These are phyloP conservation scores for Eubasilissa regina DNA, from an alignment of 1,140 invertebrate genomes.

Conservation along the genomic window DNA sequence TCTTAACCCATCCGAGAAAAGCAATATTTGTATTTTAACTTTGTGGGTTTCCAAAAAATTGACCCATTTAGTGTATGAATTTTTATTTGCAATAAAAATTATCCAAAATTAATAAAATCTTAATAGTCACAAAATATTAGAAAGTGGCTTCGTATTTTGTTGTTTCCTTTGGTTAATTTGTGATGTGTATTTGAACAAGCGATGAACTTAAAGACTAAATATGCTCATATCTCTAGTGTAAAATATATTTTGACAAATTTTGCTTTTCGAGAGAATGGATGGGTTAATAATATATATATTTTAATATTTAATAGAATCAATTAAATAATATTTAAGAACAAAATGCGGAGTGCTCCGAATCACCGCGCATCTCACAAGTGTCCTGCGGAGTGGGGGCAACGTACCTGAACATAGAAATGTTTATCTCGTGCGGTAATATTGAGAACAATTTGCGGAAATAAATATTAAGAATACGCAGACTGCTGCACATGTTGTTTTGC, in stretches of 20 bases:
- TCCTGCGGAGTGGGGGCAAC: conserved; percentile 41
- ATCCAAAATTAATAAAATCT: not conserved
- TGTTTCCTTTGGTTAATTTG: no score
- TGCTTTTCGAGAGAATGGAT: conserved; percentile 31
- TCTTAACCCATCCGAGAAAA: conserved; percentile 37
- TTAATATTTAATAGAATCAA: conserved; percentile 37
- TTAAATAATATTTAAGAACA: conserved; percentile 10
- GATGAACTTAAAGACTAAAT: conserved; percentile 17
- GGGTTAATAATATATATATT: conserved; percentile 16
- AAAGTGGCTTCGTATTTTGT: not conserved
- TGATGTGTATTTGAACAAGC: not conserved
- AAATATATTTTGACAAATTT: conserved; percentile 9
- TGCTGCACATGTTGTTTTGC: conserved; percentile 15
- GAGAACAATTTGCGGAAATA: conserved; percentile 6
- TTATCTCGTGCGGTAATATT: conserved; percentile 26
- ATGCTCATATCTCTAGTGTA: conserved; percentile 43
- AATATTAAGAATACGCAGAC: conserved; percentile 14
- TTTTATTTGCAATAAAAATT: not conserved
- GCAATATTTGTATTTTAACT: conserved; percentile 14
- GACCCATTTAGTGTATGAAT: not conserved
- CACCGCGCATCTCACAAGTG: conserved; percentile 19
- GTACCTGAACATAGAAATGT: conserved; percentile 52
- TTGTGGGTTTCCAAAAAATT: no score
- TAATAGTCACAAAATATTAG: not conserved
- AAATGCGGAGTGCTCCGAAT: not conserved